phyloP scores from a whole-genome alignment of 2,797 vertebrate species.

The Lepilemur septentrionalis region DNA sequence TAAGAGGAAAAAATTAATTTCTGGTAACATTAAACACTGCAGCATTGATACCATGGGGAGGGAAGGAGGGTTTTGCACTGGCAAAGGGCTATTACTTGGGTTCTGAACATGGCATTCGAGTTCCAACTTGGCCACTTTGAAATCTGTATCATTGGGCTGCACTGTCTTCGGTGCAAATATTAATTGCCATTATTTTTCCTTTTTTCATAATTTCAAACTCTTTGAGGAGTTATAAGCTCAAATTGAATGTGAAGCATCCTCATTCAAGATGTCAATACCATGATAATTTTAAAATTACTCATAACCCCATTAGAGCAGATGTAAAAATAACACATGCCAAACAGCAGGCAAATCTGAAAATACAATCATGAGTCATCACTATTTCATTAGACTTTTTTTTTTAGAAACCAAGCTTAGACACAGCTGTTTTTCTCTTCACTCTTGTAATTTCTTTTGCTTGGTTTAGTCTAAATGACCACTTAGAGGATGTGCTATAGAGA shows the following conservation, averaged over 20 bases:
- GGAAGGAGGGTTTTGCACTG: neutral
- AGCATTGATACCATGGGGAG: rapidly evolving
- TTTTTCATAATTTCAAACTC: neutral
- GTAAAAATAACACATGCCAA: neutral
- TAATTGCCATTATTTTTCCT: neutral
- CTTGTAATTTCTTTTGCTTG: neutral
- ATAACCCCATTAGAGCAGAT: neutral
- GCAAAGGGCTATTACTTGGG: neutral
- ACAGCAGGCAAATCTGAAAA: neutral
- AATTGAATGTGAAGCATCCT: neutral
- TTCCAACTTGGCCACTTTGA: neutral
- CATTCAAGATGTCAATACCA: neutral
- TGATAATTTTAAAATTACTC: neutral
- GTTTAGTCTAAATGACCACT: neutral
- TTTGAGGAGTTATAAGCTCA: neutral
- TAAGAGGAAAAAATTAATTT: neutral
- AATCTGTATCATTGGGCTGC: neutral
- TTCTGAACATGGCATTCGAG: neutral
- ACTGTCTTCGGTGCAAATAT: neutral
- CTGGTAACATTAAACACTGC: too few species aligned
- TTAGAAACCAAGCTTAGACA: neutral
- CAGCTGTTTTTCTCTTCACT: neutral
- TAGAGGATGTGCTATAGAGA: neutral
- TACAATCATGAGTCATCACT: neutral
- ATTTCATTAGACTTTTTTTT: neutral